Conservation (phyloP, 2,797 vertebrate genomes). For the Onychomys torridus region DNA sequence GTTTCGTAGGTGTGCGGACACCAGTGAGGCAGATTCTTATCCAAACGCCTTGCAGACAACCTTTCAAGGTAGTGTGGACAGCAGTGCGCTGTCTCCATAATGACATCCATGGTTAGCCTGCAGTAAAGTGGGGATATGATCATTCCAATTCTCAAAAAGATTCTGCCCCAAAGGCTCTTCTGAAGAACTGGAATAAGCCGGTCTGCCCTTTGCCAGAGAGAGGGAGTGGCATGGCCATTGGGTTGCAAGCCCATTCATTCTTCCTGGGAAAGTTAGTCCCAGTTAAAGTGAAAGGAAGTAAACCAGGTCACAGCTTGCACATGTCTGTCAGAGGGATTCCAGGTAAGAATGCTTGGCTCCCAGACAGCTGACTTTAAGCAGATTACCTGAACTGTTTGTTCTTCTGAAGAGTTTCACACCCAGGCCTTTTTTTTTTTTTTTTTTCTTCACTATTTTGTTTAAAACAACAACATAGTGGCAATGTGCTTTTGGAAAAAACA, state of each 20-base stretch:
- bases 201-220: not conserved
- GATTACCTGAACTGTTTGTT: conserved; percentile 60
- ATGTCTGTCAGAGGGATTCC: conserved; percentile 63
- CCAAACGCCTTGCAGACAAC: not conserved
- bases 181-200: conserved; percentile 36
- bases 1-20: not conserved
- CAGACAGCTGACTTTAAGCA: conserved; percentile 67
- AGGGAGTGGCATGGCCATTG: conserved; percentile 62
- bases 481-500: conserved; percentile 32
- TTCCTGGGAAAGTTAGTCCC: conserved; percentile 81
- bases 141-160: conserved; percentile 3
- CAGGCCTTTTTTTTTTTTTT: not conserved
- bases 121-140: conserved; percentile 17
- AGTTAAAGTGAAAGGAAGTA: conserved; percentile 42
- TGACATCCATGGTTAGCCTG: not conserved
- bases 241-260: not conserved
- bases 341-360: conserved; percentile 77
- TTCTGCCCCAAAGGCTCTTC: conserved; percentile 40
- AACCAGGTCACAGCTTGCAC: conserved; percentile 55
- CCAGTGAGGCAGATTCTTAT: not conserved
- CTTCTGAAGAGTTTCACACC: not conserved
- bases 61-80: not conserved
- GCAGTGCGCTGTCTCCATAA: not conserved
- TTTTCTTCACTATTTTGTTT: not conserved
- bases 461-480: no score